Evolutionary conservation across 2,113 vertebrate genomes (phyloP).

Genomic region (Tamias sibiricus): DNA sequence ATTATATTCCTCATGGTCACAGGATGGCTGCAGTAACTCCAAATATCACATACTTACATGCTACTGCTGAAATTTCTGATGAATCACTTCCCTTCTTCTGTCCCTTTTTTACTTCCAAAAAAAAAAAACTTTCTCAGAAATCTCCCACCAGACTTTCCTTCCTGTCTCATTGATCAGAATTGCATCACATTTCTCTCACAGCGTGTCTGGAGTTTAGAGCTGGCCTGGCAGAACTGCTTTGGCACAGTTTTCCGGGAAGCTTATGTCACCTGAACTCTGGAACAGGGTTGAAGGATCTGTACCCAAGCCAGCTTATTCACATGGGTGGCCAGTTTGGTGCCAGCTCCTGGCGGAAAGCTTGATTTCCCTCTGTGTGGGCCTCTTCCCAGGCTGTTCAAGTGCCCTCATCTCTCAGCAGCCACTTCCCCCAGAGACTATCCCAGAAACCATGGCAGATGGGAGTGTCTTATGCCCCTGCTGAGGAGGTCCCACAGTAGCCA

Average conservation of each 20-base stretch:
- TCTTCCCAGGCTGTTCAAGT: background rate
- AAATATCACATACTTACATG: background rate
- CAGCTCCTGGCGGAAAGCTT: background rate
- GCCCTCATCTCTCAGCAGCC: background rate
- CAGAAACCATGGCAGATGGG: background rate
- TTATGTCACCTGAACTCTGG: background rate
- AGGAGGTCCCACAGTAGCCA: background rate
- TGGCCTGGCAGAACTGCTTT: background rate
- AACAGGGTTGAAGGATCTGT: background rate
- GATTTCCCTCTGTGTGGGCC: background rate
- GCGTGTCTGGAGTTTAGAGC: background rate
- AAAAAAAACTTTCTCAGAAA: background rate
- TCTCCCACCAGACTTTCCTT: constrained; percentile 1
- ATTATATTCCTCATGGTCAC: background rate
- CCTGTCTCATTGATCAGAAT: background rate
- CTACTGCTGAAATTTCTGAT: background rate
- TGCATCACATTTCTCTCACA: background rate
- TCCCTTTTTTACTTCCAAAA: constrained; percentile 13
- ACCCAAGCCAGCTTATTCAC: background rate
- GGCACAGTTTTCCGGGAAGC: background rate
- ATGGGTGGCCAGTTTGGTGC: background rate
- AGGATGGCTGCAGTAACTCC: constrained; percentile 39
- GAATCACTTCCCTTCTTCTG: background rate
- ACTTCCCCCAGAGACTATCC: background rate
- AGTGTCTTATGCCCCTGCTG: background rate